A percentile compares a stretch with the other conserved stretches of the same genome.
Conservation (phyloP, 1,140 invertebrate species). For the Cryptotermes secundus region DNA sequence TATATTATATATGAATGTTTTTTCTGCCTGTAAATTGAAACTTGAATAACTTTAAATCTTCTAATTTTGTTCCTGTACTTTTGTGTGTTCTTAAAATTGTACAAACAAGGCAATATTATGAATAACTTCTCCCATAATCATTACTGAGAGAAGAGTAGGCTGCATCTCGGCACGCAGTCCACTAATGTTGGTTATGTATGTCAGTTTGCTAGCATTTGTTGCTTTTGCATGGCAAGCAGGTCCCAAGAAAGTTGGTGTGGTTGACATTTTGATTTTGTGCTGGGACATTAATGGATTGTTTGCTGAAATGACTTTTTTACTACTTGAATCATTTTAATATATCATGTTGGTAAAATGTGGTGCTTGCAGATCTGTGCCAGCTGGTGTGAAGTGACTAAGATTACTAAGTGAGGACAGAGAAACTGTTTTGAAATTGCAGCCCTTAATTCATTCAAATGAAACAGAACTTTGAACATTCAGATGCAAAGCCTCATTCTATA, state of each 20-base stretch:
- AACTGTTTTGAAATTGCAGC: not conserved
- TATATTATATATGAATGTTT: constrained; percentile 32
- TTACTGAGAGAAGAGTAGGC: not conserved
- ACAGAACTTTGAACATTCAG: no score
- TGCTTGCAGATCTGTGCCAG: not conserved
- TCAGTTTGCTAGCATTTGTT: not conserved
- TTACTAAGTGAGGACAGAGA: not conserved
- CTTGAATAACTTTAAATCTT: constrained; percentile 18
- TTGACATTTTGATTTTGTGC: not conserved
- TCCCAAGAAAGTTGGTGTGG: not conserved
- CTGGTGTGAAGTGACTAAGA: not conserved
- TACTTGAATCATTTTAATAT: not conserved
- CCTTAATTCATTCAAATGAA: no score
- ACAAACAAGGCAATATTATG: constrained; percentile 26
- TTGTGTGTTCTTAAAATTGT: constrained; percentile 29
- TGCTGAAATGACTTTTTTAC: not conserved
- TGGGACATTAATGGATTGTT: not conserved
- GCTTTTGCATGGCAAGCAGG: not conserved
- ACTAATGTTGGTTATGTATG: not conserved
- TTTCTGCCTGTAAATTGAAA: constrained; percentile 34
- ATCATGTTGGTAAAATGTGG: not conserved
- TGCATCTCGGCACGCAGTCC: not conserved
- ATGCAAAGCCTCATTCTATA: no score
- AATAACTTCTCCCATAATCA: constrained; percentile 30
- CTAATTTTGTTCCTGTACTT: constrained; percentile 25